Percentiles rank a stretch among this genome's conserved stretches.
Evolutionary conservation across 2,797 vertebrate species (phyloP).

Genomic region (Oryzias dopingdopingensis): DNA sequence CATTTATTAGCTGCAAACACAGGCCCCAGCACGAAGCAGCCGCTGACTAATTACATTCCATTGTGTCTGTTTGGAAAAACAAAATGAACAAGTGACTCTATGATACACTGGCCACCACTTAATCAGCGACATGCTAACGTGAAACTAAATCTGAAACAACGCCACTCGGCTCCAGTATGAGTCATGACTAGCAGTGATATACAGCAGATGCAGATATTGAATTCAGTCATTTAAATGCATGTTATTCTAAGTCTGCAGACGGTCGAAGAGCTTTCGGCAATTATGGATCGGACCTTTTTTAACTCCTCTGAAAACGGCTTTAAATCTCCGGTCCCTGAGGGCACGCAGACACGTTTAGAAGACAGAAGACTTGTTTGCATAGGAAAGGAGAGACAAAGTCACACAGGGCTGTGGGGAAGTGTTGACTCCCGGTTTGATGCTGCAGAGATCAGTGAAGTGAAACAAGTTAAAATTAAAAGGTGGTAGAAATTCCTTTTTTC

Average conservation of each 20-base stretch:
- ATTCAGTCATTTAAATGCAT: constrained; percentile 45
- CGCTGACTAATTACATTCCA: constrained; percentile 52
- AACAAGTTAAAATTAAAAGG: constrained; percentile 30
- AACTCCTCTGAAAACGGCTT: constrained; percentile 38
- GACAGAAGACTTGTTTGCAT: constrained; percentile 37
- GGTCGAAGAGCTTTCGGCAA: constrained; percentile 43
- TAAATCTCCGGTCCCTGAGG: constrained; percentile 31
- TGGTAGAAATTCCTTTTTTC: constrained; percentile 15
- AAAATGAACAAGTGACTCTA: constrained; percentile 18
- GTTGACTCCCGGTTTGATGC: constrained; percentile 39
- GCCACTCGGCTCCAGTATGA: constrained; percentile 27
- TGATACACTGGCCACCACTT: constrained; percentile 40
- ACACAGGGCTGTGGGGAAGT: constrained; percentile 33
- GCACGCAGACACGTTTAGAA: constrained; percentile 20
- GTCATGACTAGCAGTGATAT: constrained; percentile 51
- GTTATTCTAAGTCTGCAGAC: constrained; percentile 56
- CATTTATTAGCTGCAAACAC: constrained; percentile 55
- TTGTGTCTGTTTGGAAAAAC: constrained; percentile 42
- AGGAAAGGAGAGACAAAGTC: constrained; percentile 44
- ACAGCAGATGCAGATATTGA: constrained; percentile 39
- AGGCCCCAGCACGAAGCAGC: constrained; percentile 34
- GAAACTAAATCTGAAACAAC: constrained; percentile 27
- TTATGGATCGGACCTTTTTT: constrained; percentile 49
- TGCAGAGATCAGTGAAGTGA: constrained; percentile 23
- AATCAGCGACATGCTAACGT: constrained; percentile 45